phyloP scores from a whole-genome alignment of 2,113 vertebrate species.

The Erpornis zantholeuca region DNA sequence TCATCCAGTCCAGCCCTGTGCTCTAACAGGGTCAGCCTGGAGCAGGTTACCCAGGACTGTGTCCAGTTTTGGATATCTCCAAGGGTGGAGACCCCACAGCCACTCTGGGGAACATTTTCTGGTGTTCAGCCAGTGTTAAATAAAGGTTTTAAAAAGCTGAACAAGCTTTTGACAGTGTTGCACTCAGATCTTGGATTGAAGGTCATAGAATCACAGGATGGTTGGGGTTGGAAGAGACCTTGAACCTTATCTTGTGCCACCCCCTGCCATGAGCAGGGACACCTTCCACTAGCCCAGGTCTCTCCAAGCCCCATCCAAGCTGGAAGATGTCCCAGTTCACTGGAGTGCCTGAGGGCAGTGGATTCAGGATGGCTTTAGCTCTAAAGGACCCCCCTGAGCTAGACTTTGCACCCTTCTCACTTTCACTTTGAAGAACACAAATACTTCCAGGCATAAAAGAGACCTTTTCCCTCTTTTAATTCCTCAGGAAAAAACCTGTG shows the following conservation, averaged over 20 bases:
- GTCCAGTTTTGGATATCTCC: neutral
- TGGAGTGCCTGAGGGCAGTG: neutral
- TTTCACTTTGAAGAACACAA: neutral
- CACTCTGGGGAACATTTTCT: neutral
- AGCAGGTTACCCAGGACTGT: neutral
- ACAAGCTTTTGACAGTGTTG: neutral
- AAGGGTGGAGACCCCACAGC: neutral
- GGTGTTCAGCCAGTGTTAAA: neutral
- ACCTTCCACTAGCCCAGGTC: neutral
- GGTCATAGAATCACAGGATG: neutral
- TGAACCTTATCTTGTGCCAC: neutral
- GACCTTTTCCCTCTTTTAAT: neutral
- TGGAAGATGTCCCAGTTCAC: neutral
- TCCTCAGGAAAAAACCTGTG: slow-evolving; percentile 73
- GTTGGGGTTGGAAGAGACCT: neutral
- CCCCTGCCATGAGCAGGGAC: neutral
- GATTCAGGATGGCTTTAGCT: neutral
- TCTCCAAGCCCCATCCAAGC: neutral
- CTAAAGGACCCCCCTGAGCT: neutral
- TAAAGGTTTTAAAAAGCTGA: neutral
- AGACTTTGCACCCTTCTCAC: neutral
- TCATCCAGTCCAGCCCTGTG: neutral
- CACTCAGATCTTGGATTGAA: neutral
- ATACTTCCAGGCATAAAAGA: neutral
- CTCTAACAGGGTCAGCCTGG: neutral